Conservation (phyloP, 1,140 invertebrate species). For the Danaus melanippus region DNA sequence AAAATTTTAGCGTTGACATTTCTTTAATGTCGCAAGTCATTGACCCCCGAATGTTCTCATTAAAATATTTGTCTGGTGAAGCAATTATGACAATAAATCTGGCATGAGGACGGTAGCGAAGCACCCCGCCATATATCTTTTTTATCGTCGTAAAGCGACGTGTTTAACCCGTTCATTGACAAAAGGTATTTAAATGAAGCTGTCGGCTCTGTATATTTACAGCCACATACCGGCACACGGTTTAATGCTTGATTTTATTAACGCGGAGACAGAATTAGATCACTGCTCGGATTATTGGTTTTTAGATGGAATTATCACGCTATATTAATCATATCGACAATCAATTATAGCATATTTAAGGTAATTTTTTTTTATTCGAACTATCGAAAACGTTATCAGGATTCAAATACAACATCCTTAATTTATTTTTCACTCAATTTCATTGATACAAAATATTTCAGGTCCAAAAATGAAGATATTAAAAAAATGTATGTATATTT, state of each 20-base stretch:
- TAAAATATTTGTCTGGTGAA: conserved; percentile 63
- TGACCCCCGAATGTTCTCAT: conserved; percentile 31
- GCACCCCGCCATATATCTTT: conserved; percentile 62
- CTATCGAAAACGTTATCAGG: no score
- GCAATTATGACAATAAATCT: conserved; percentile 51
- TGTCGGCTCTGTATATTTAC: conserved; percentile 67
- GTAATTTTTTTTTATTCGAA: no score
- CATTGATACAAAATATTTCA: no score
- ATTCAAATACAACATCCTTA: no score
- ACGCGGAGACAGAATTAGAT: no score
- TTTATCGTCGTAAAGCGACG: conserved; percentile 52
- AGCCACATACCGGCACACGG: conserved; percentile 49
- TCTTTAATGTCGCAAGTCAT: conserved; percentile 5
- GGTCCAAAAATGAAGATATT: no score
- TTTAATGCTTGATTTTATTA: conserved; percentile 31
- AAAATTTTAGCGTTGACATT: conserved; percentile 2
- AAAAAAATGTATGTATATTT: no score
- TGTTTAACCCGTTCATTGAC: conserved; percentile 71
- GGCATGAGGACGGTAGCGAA: conserved; percentile 35
- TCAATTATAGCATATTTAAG: no score
- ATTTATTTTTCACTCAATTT: no score
- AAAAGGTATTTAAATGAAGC: conserved; percentile 72
- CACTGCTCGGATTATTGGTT: no score
- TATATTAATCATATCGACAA: no score
- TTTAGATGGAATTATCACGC: no score